These are phyloP conservation scores for Pseudococcus viburni DNA, from an alignment of 2,888 invertebrate genomes.

Conservation along the genomic window DNA sequence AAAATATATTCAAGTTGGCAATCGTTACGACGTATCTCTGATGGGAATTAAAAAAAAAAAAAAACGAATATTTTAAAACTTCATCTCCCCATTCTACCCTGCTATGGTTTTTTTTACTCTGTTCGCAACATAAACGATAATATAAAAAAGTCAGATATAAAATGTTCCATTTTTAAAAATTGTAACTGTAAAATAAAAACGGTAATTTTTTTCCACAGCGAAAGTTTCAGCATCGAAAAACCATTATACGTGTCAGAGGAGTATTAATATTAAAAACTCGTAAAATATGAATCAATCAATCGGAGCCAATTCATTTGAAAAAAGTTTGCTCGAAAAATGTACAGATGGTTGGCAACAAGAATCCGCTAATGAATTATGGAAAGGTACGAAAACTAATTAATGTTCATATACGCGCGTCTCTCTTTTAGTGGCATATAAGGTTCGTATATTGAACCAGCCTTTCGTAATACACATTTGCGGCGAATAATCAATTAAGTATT, in stretches of 20 bases:
- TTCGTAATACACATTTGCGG: not conserved
- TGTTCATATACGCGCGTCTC: constrained; percentile 12
- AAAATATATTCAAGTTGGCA: constrained; percentile 33
- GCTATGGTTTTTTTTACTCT: not conserved
- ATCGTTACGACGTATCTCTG: constrained; percentile 24
- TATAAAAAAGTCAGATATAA: constrained; percentile 9
- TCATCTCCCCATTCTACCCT: not conserved
- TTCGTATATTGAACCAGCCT: not conserved
- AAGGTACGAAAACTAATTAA: constrained; percentile 52
- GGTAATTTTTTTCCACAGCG: not conserved
- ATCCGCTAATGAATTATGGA: constrained; percentile 47
- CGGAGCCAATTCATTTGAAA: constrained; percentile 44
- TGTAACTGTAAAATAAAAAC: constrained; percentile 30
- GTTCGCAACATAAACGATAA: not conserved
- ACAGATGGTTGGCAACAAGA: constrained; percentile 44
- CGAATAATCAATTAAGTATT: constrained; percentile 32
- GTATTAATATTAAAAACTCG: constrained; percentile 48
- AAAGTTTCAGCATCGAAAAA: constrained; percentile 17
- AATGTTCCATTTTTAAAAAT: constrained; percentile 36
- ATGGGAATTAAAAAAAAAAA: constrained; percentile 28
- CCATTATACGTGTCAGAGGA: constrained; percentile 28
- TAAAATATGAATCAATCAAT: constrained; percentile 50
- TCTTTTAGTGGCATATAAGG: no score
- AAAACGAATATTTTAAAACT: constrained; percentile 31
- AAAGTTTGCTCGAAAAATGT: constrained; percentile 21